Percentiles rank a stretch among this genome's conserved stretches.
These are phyloP conservation scores for Agonum fuliginosum DNA, from an alignment of 2,888 invertebrate genomes.

Conservation along the genomic window DNA sequence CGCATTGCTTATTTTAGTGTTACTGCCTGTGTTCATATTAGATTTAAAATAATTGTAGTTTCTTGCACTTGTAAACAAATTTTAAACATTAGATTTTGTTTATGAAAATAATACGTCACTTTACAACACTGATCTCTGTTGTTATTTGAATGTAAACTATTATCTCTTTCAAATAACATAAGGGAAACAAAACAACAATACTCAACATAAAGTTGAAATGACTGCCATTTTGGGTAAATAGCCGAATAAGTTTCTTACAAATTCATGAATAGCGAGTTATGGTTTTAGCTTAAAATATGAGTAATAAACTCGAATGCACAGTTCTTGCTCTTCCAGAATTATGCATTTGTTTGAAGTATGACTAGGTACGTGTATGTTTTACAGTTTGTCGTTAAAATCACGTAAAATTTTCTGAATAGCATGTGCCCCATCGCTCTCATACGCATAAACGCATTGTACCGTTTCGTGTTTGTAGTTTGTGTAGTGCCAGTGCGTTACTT, in stretches of 20 bases:
- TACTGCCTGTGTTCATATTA: conserved; percentile 50
- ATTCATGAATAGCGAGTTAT: conserved; percentile 1
- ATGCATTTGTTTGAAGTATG: conserved; percentile 21
- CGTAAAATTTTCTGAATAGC: conserved; percentile 41
- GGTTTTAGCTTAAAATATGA: not conserved
- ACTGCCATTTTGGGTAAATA: conserved; percentile 48
- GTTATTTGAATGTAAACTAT: conserved; percentile 7
- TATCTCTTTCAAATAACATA: conserved; percentile 24
- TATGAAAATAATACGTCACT: not conserved
- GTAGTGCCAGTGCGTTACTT: conserved; percentile 25
- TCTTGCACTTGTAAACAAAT: conserved; percentile 31
- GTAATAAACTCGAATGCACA: conserved; percentile 11
- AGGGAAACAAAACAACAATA: conserved; percentile 2
- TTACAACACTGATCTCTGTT: conserved; percentile 8
- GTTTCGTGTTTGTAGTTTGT: conserved; percentile 30
- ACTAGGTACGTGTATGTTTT: conserved; percentile 40
- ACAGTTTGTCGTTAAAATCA: conserved; percentile 29
- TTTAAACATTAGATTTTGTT: conserved; percentile 15
- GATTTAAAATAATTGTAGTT: conserved; percentile 43
- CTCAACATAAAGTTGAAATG: conserved; percentile 17
- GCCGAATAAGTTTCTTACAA: conserved; percentile 10
- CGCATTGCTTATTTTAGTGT: conserved; percentile 56
- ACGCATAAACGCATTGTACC: conserved; percentile 8
- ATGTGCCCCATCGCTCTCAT: conserved; percentile 36
- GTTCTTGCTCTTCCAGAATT: conserved; percentile 28